Conservation (phyloP, 2,113 vertebrate genomes). For the Tor tambroides region DNA sequence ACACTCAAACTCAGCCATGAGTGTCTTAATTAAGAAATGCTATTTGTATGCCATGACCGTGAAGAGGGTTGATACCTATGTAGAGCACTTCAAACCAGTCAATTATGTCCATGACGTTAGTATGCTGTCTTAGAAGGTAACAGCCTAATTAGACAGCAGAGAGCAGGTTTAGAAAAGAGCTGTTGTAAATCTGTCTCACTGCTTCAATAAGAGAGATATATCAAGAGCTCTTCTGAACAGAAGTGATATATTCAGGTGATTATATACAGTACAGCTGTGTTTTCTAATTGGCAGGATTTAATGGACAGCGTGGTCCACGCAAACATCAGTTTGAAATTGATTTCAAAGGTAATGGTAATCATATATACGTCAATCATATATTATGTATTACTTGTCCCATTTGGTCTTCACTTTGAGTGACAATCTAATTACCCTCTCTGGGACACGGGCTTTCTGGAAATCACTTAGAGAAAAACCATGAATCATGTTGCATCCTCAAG, state of each 20-base stretch:
- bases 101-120: neutral
- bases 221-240: neutral
- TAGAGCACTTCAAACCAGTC: neutral
- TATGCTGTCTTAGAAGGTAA: neutral
- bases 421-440: neutral
- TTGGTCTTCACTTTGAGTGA: neutral
- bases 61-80: neutral
- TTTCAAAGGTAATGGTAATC: neutral
- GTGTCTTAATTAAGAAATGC: neutral
- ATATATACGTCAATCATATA: neutral
- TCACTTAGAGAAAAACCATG: conserved; percentile 11
- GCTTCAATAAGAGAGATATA: neutral
- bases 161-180: neutral
- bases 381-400: neutral
- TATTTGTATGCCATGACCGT: neutral
- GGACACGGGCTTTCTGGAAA: neutral
- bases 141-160: neutral
- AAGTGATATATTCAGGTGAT: conserved; percentile 2
- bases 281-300: neutral
- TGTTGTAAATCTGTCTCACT: neutral
- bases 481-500: conserved; percentile 19
- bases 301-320: neutral
- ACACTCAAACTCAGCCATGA: neutral
- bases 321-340: neutral
- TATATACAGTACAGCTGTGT: neutral